These are phyloP conservation scores for Mermis nigrescens DNA, from an alignment of 2,888 invertebrate genomes.

Conservation along the genomic window DNA sequence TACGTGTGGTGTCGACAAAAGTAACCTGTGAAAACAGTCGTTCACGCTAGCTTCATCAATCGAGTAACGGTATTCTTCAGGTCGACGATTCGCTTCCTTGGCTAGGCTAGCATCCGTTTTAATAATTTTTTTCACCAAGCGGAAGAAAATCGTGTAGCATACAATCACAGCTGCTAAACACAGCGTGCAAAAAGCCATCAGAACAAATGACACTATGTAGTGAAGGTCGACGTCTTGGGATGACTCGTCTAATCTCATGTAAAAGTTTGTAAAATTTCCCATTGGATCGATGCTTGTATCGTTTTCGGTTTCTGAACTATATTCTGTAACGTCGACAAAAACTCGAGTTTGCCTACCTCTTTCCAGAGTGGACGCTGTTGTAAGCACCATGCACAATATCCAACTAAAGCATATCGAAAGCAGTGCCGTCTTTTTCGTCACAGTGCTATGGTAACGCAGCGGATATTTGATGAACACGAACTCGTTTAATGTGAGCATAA, in stretches of 20 bases:
- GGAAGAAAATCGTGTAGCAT: constrained; percentile 19
- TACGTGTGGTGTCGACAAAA: too few species aligned
- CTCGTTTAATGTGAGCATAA: constrained; percentile 23
- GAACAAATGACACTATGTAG: constrained; percentile 1
- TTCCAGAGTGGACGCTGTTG: not conserved
- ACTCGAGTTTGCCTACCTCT: constrained; percentile 1
- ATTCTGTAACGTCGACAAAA: not conserved
- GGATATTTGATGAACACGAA: constrained; percentile 23
- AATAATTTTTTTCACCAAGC: constrained; percentile 16
- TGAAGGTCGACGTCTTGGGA: not conserved
- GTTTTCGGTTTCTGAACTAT: too few species aligned
- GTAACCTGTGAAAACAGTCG: too few species aligned
- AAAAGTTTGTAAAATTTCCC: not conserved
- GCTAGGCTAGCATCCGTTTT: constrained; percentile 12
- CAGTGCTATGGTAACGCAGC: constrained; percentile 18
- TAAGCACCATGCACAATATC: not conserved
- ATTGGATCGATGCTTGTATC: too few species aligned
- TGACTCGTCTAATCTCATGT: not conserved
- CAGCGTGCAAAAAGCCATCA: constrained; percentile 18
- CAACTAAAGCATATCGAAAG: not conserved
- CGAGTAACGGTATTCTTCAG: too few species aligned
- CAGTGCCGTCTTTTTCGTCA: constrained; percentile 16
- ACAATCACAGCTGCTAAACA: constrained; percentile 19
- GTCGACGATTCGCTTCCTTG: constrained; percentile 1
- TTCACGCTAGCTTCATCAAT: too few species aligned